Base-by-base conservation (phyloP, 2,888 invertebrate species). In the Tineola bisselliella region DNA sequence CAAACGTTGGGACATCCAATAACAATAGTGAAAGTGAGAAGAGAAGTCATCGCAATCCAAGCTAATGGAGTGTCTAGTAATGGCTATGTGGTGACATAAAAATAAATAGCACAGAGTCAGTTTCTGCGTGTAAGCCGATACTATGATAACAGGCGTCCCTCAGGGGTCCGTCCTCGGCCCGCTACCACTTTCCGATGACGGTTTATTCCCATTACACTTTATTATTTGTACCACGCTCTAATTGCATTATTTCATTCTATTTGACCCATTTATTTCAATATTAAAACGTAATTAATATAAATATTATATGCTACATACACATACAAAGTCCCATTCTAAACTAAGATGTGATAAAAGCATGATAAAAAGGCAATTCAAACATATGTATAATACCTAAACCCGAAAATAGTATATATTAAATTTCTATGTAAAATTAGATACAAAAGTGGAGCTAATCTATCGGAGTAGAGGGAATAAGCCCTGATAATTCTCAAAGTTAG, bases 31-130 rank as follows among this genome's bases (percentile, higher is more conserved):
- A 82, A 84, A 86, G 86, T 82, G 81, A 87, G 63, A 84, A 78
- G 79, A 77, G 74, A 59, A 62, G 44, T 75, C 77, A 76, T 82
- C 81, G 84, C 86, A 86, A 87, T 87, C 86, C 84, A 77, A 87
- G 81, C 84, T 87, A 87, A 87, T 87, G 87, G 87, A 87, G 87
- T 87, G 86, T 86, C 86, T 83, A 84, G 84, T 86, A 84, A 87
- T 86, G 87, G 84, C 84, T 62, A 54, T 54, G 62, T 84, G 84
- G 84, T 86, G 87, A 87, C 87, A 87, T 87, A 87, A 87, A 87
- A 87, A 87, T 86, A 87, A 87, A 87, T 87, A 87, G 87, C 82
- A 84, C 77, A 84, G 86, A 84, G 79, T 86, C 87, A 77, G 87
- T 86, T 86, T 86, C 86, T 86, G 81, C 81, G 87, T 63, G 63